Evolutionary conservation across 64 coral and sea anemone genomes (phyloP).

Genomic region (Pachyseris speciosa): DNA sequence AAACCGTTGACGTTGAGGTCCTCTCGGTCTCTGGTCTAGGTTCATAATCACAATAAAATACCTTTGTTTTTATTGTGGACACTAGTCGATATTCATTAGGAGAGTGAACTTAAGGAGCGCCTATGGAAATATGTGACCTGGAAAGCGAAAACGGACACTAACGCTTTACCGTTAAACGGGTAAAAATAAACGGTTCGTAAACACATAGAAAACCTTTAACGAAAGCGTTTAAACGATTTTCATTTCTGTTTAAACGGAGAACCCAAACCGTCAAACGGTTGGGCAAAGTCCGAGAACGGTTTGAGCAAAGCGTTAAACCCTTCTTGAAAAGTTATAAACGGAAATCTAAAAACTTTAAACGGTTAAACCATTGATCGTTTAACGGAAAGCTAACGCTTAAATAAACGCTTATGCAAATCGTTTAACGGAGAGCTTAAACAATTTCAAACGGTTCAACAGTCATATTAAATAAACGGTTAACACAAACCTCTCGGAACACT

Average conservation of each 20-base stretch:
- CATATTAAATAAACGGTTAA: no score
- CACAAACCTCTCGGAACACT: no score
- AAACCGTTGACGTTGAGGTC: no score
- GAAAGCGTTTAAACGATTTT: not conserved
- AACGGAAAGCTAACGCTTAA: not conserved
- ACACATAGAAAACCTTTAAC: not conserved
- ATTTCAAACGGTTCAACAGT: no score
- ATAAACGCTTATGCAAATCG: no score
- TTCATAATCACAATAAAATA: no score
- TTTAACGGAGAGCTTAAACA: no score
- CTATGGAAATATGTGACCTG: no score
- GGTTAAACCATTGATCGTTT: not conserved
- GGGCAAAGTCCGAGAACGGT: not conserved
- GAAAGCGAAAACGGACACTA: constrained; percentile 1
- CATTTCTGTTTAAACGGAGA: not conserved
- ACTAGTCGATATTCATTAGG: no score
- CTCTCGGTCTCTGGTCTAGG: no score
- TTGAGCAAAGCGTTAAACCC: not conserved
- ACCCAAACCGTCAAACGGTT: not conserved
- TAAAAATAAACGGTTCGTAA: not conserved
- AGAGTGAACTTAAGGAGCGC: no score
- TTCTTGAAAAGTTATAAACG: not conserved
- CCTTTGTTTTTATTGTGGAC: no score
- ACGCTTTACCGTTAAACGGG: not conserved
- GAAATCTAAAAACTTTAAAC: not conserved